Conservation (phyloP, 1,140 invertebrate species). For the Trachymyrmex septentrionalis region DNA sequence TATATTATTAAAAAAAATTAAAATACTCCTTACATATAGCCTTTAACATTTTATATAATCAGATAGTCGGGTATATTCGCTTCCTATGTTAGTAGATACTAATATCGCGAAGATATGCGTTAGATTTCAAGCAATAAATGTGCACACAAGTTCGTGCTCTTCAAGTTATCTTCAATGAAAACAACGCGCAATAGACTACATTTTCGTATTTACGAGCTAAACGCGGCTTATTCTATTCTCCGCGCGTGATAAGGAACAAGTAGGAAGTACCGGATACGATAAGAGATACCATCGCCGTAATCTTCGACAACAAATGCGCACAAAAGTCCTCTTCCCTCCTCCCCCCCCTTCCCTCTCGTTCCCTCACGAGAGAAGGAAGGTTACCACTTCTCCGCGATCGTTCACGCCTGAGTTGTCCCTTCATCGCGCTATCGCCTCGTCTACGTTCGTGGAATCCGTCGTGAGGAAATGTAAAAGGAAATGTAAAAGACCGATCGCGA, state of each 20-base stretch:
- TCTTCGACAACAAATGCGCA: background rate
- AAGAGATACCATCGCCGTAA: slow-evolving; percentile 12
- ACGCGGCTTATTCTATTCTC: slow-evolving; percentile 15
- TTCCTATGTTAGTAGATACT: background rate
- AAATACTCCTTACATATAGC: background rate
- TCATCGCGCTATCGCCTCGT: slow-evolving; percentile 43
- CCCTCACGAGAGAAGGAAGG: background rate
- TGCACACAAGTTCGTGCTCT: background rate
- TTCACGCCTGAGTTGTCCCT: slow-evolving; percentile 57
- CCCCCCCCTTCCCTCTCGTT: background rate
- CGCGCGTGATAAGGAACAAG: slow-evolving; percentile 13
- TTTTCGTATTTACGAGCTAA: slow-evolving; percentile 18
- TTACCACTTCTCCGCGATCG: background rate
- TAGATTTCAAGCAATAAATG: background rate
- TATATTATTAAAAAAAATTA: background rate
- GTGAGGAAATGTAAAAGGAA: slow-evolving; percentile 62
- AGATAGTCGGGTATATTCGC: background rate
- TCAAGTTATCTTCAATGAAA: slow-evolving; percentile 21
- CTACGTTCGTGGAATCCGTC: slow-evolving; percentile 46
- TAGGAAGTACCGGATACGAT: slow-evolving; percentile 37
- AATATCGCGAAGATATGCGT: slow-evolving; percentile 1
- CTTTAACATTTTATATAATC: background rate
- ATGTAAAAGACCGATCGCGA: slow-evolving; percentile 43
- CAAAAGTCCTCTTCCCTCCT: background rate
- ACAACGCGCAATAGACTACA: background rate